These are phyloP conservation scores for Hylia prasina DNA, from an alignment of 2,113 vertebrate species.

Conservation along the genomic window DNA sequence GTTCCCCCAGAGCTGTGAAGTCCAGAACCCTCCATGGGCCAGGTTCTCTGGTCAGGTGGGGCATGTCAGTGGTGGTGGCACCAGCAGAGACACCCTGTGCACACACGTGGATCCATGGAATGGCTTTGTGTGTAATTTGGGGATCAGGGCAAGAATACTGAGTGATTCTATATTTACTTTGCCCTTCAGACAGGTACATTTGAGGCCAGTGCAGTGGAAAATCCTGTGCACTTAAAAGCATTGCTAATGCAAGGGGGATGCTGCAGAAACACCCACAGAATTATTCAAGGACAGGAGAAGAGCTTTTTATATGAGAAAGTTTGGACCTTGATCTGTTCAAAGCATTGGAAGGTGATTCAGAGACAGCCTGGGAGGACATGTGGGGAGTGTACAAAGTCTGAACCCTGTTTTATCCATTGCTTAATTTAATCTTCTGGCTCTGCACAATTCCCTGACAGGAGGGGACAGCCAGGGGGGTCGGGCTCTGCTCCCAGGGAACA, in stretches of 20 bases:
- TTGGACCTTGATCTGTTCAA: not conserved
- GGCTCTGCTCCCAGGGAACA: not conserved
- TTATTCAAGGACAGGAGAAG: not conserved
- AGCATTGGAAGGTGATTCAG: not conserved
- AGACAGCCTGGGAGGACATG: not conserved
- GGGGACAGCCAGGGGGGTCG: not conserved
- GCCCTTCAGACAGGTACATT: not conserved
- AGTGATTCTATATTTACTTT: not conserved
- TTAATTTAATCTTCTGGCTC: not conserved
- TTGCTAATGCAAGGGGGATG: fast-evolving
- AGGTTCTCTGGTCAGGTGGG: fast-evolving
- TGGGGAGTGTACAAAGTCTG: too few relatives aligned
- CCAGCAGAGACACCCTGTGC: not conserved
- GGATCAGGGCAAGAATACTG: fast-evolving
- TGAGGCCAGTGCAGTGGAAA: not conserved
- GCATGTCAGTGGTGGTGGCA: not conserved
- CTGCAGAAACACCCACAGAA: not conserved
- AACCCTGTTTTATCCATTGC: not conserved
- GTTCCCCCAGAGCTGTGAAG: not conserved
- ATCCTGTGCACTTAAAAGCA: fast-evolving
- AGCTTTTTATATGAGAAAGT: not conserved
- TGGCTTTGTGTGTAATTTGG: not conserved
- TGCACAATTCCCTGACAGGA: not conserved
- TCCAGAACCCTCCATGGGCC: fast-evolving
- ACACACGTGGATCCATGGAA: fast-evolving